Evolutionary conservation across 2,888 invertebrate species (phyloP), one percentile per base, ranked within the genome.

Genomic region (Xylota segnis): DNA sequence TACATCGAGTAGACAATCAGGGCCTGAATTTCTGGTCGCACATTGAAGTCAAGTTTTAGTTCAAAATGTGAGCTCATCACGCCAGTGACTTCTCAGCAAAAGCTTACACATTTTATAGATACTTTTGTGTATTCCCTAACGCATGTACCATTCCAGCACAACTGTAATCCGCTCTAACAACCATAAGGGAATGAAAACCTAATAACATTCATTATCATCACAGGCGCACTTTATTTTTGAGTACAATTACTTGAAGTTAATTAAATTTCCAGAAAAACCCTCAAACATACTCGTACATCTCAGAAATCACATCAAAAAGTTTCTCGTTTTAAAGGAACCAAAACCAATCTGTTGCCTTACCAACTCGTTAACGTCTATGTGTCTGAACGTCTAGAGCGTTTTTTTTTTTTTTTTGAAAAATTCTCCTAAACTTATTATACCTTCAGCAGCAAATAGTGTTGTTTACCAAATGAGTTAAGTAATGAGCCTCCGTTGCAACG

Each of bases 401-500:
- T n/a, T n/a, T n/a, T n/a, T n/a, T n/a, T n/a, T n/a, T n/a, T n/a
- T n/a, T n/a, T n/a, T n/a, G n/a, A n/a, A n/a, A n/a, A n/a, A n/a
- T n/a, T n/a, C n/a, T n/a, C n/a, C 5, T 16, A 5, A 52, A 66
- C 52, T 14, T 40, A 40, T 54, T 40, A 66, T 16, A 4, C 27
- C 40, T 23, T 54, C 52, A 40, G 50, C 10, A 29, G 61, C 12
- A 40, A 52, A 43, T 52, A 43, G 40, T 43, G 18, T 14, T 61
- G 37, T 29, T 52, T 18, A 43, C 43, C 72, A 65, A 74, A 54
- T 18, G 63, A 74, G 43, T 40, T 45, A 34, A 14, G 45, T 54
- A 74, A 54, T 56, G 63, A 65, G 74, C 43, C 54, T 27, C 6
- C 54, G 43, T 18, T 45, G 74, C 52, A 63, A 40, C 29, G 54